Base-by-base conservation (phyloP, 2,797 vertebrate species). In the Cyclura pinguis region DNA sequence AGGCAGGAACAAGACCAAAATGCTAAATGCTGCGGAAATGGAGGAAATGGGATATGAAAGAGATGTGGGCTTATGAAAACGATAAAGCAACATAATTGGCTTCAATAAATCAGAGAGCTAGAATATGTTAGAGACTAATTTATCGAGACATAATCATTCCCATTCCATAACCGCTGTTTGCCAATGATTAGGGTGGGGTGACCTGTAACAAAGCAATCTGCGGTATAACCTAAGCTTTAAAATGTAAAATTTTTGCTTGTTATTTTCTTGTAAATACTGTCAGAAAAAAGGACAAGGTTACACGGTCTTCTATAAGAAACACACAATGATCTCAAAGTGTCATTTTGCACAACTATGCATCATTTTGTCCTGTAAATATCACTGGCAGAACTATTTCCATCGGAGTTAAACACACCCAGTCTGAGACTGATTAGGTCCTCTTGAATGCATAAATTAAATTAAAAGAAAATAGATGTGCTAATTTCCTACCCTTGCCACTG, bases 121-220 rank as follows among this genome's bases (percentile, higher is more conserved):
- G 91, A 89, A 88, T 85, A 89, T 29, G 69, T 88, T 74, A 69
- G 84, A 92, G 90, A 89, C 82, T 6, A 55, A 90, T 94, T 89
- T 91, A 91, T 81, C 91, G 67, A 59, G 77, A 92, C 0, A 9
- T 57, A 64, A 94, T 92, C 81, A 73, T 0, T 35, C 90, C 20
- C 88, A 84, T 0, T 35, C 89, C n/a, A 29, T 69, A 93, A 89
- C 84, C 18, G 74, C 84, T 93, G n/a, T 95, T 91, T 32, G 84
- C 69, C 83, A 72, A 0, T 55, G 90, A 88, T 90, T 76, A 32
- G 47, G 55, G 77, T 29, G 32, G 22, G 42, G 22, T 80, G 91
- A 88, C 88, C 90, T 73, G 2, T 76, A 95, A 94, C 93, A 77
- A 91, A 93, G 74, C 90, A 35, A 90, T 80, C 93, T 73, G 92